Conservation (phyloP, 2,113 vertebrate genomes). For the Clarias macrocephalus region DNA sequence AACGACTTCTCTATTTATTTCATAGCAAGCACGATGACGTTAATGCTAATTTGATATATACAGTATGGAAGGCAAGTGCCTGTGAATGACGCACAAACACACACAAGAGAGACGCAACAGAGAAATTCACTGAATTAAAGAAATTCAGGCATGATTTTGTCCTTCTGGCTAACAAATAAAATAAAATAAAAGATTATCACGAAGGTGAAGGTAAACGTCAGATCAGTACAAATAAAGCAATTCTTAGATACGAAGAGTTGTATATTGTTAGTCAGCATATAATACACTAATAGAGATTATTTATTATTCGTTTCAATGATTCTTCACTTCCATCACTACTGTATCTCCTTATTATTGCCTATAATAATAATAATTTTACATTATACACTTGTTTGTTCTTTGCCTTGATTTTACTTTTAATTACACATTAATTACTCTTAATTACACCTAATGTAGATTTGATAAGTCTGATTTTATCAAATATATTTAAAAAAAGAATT, state of each 20-base stretch:
- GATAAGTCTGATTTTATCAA: neutral
- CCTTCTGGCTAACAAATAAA: neutral
- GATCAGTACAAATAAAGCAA: neutral
- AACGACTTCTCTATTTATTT: neutral
- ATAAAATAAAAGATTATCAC: neutral
- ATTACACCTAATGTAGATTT: neutral
- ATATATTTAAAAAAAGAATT: too few relatives aligned
- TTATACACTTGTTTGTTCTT: neutral
- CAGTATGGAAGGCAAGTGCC: neutral
- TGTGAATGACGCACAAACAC: neutral
- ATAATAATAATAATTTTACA: neutral
- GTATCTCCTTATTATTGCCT: neutral
- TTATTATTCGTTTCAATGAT: neutral
- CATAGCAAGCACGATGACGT: neutral
- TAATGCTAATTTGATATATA: neutral
- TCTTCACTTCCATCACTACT: neutral
- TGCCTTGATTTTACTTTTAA: neutral
- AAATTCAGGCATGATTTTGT: neutral
- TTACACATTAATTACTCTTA: neutral
- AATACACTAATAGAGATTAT: neutral
- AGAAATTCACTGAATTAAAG: neutral
- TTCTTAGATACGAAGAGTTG: neutral
- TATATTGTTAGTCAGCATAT: neutral
- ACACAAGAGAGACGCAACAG: too few relatives aligned
- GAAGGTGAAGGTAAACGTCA: constrained; percentile 2